A percentile compares a stretch with the other conserved stretches of the same genome.
Conservation (phyloP, 2,888 invertebrate genomes). For the Rhagonycha fulva region DNA sequence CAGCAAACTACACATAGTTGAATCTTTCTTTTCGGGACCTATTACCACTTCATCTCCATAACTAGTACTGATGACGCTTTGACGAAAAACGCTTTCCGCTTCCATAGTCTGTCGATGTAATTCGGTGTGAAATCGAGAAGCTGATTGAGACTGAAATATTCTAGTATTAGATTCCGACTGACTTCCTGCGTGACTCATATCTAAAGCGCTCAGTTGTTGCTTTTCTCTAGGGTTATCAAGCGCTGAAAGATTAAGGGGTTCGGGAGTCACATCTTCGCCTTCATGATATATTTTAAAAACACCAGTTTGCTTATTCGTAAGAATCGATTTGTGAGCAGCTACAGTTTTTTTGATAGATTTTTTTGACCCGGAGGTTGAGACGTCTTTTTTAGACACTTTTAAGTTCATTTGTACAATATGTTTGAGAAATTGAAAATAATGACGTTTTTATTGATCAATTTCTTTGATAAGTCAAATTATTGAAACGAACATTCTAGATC, state of each 20-base stretch:
- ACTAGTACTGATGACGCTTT: slow-evolving; percentile 12
- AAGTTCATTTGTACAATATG: neutral
- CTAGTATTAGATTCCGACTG: neutral
- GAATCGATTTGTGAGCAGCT: slow-evolving; percentile 4
- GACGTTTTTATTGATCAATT: neutral
- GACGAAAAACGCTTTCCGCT: slow-evolving; percentile 13
- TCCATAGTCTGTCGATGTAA: slow-evolving; percentile 24
- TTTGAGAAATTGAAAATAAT: neutral
- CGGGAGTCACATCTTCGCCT: slow-evolving; percentile 55
- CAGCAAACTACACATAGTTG: neutral
- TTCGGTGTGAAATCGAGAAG: slow-evolving; percentile 24
- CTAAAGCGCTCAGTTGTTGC: neutral
- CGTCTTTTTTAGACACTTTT: neutral
- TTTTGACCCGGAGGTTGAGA: neutral
- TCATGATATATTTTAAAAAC: slow-evolving; percentile 34
- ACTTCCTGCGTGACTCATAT: neutral
- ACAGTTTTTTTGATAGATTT: neutral
- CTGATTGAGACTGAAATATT: slow-evolving; percentile 4
- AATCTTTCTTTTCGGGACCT: slow-evolving; percentile 18
- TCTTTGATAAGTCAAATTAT: neutral
- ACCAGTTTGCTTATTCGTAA: slow-evolving; percentile 10
- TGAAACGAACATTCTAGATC: neutral
- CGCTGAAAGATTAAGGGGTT: slow-evolving; percentile 48
- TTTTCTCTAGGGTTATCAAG: slow-evolving; percentile 10
- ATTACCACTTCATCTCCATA: slow-evolving; percentile 20